Base-by-base conservation (phyloP, 1,140 invertebrate species). In the Gerris buenoi region DNA sequence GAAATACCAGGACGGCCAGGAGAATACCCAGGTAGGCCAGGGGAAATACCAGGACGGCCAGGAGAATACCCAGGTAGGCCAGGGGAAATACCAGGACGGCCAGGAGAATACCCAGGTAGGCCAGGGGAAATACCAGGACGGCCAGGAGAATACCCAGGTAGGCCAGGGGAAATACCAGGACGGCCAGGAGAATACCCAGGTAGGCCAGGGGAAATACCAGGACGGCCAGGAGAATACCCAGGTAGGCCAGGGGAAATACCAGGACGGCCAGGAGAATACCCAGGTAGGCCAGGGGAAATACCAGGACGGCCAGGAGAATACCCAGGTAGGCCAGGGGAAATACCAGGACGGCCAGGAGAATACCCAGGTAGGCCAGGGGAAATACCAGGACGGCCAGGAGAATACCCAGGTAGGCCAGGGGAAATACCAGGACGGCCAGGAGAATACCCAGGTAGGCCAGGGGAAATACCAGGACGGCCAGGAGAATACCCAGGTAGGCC, bases 331-430 rank as follows among this genome's bases (percentile, higher is more conserved):
- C 65, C 46, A 63, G 70, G 68, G 2, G 63, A 57, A 67, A 58
- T 61, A 46, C 57, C 65, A 57, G 65, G 65, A 25, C 25, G 2
- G 28, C 22, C 60, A 13, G 63, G 29, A 2, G 26, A 57, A 22
- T 29, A 28, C 23, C 67, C 67, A 67, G 65, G 67, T 1, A 65
- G 65, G 59, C 65, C 68, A 27, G 66, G 67, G 27, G n/a, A n/a
- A 57, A 27, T 25, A 25, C 23, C 27, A 66, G 28, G 46, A 58
- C n/a, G 66, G 33, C 70, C 69, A 64, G 68, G 69, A 61, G 70
- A 67, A 65, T n/a, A 65, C 67, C 27, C 65, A 66, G 26, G 69
- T 62, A 67, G 15, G 23, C 25, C 33, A 59, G 62, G 66, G 22
- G 25, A 14, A 65, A 66, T 66, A n/a, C 66, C 68, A 63, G 69